Evolutionary conservation across 1,140 invertebrate genomes (phyloP).

Genomic region (Euwallacea fornicatus): DNA sequence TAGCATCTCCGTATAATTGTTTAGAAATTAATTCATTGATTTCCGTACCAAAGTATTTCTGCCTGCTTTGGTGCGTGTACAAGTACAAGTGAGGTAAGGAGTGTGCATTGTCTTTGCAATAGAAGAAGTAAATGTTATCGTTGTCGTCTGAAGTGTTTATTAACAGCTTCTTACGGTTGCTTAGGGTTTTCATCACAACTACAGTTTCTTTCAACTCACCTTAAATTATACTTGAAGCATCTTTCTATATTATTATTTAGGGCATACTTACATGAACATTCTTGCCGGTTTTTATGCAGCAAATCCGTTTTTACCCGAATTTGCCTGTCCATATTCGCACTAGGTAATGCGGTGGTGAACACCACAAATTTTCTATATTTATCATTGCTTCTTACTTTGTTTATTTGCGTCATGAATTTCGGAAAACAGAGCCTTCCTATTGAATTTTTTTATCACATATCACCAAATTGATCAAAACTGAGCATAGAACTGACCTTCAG

Average conservation of each 20-base stretch:
- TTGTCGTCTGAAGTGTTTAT: slow-evolving; percentile 31
- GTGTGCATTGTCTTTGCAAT: slow-evolving; percentile 13
- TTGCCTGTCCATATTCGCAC: not conserved
- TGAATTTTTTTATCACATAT: not conserved
- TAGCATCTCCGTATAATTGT: not conserved
- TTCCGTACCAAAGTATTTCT: slow-evolving; percentile 5
- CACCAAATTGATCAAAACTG: not conserved
- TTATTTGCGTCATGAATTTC: slow-evolving; percentile 13
- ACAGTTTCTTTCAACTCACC: not conserved
- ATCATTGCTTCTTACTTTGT: not conserved
- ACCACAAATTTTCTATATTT: slow-evolving; percentile 21
- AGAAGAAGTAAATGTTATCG: slow-evolving; percentile 30
- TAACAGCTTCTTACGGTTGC: slow-evolving; percentile 14
- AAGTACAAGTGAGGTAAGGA: slow-evolving; percentile 23
- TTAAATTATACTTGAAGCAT: not conserved
- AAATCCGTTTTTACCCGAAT: not conserved
- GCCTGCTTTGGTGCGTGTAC: slow-evolving; percentile 28
- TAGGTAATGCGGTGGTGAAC: slow-evolving; percentile 23
- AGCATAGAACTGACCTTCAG: slow-evolving; percentile 18
- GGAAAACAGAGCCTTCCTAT: slow-evolving; percentile 18
- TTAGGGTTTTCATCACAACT: slow-evolving; percentile 11
- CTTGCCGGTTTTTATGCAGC: not conserved
- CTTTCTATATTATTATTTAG: no score
- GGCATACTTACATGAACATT: not conserved
- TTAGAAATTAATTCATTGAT: slow-evolving; percentile 16